Base-by-base conservation (phyloP, 2,797 vertebrate genomes). In the Eulemur rubriventer region DNA sequence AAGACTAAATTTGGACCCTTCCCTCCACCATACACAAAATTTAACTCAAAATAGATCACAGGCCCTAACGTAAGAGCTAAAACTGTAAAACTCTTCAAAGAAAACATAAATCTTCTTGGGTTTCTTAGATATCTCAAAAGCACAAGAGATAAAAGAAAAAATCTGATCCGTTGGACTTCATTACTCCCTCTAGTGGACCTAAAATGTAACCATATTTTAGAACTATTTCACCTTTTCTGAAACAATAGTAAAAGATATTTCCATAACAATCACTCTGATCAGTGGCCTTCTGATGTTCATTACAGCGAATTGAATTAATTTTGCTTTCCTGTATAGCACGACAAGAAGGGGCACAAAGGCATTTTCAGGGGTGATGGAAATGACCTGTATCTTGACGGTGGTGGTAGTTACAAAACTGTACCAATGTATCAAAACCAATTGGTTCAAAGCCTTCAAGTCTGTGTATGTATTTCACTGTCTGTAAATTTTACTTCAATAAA, bases 171-270 rank as follows among this genome's bases (percentile, higher is more conserved):
- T 22, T 65, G 70, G 75, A 97, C 83, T 85, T 92, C 7, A 4
- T 57, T 82, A n/a, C 97, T 98, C 96, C 97, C 95, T 96, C 95
- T 97, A 97, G 96, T 59, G 97, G 96, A 82, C 91, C 82, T 86
- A 92, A 88, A 93, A 65, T 89, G 38, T 38, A 97, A 46, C 43
- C 24, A 2, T 55, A 57, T 50, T 91, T 33, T 84, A 67, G 76
- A 78, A 95, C 22, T 79, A 79, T 76, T 91, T 88, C 20, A 73
- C 35, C 85, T 94, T 57, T 85, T 80, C 65, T 26, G 52, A 57
- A 90, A 87, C 35, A 92, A 38, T 4, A 59, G 38, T 89, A 70
- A 92, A 94, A 88, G 35, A 86, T 73, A 91, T 57, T 63, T 94
- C 83, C 46, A 30, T n/a, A 30, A 33, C 22, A 43, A 50, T 96